Percentiles rank a stretch among this genome's conserved stretches.
Conservation (phyloP, 2,888 invertebrate species). For the Pocota personata region DNA sequence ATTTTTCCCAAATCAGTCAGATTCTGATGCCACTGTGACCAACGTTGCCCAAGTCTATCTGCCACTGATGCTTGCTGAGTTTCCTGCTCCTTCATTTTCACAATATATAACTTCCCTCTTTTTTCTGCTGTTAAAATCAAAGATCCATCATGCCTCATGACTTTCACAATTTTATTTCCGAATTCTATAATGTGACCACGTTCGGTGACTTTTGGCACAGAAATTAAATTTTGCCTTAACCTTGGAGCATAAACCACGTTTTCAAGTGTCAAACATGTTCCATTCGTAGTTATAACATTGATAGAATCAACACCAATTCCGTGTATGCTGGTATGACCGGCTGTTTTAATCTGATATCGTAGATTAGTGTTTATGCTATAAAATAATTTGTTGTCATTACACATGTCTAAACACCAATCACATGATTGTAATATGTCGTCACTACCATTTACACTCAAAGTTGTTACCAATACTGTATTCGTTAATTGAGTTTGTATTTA, state of each 20-base stretch:
- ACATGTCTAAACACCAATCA: conserved; percentile 46
- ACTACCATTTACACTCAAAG: background rate
- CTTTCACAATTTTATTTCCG: background rate
- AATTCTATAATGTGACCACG: conserved; percentile 13
- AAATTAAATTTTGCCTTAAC: conserved; percentile 24
- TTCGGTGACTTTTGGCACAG: conserved; percentile 23
- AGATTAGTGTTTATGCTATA: background rate
- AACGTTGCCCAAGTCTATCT: too few species aligned
- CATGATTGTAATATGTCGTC: background rate
- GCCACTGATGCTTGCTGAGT: too few species aligned
- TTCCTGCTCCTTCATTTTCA: too few species aligned
- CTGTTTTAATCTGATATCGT: conserved; percentile 1
- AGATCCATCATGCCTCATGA: background rate
- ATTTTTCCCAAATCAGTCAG: too few species aligned
- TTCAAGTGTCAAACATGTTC: background rate
- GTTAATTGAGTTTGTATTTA: background rate
- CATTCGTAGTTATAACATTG: background rate
- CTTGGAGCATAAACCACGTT: conserved; percentile 16
- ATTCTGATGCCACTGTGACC: too few species aligned
- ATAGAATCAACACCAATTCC: background rate
- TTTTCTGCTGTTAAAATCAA: background rate
- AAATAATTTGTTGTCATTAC: conserved; percentile 3
- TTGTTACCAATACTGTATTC: background rate
- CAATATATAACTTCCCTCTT: too few species aligned
- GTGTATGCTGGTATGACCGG: background rate